Evolutionary conservation across 1,140 invertebrate genomes (phyloP).

Genomic region (Pollicipes pollicipes): DNA sequence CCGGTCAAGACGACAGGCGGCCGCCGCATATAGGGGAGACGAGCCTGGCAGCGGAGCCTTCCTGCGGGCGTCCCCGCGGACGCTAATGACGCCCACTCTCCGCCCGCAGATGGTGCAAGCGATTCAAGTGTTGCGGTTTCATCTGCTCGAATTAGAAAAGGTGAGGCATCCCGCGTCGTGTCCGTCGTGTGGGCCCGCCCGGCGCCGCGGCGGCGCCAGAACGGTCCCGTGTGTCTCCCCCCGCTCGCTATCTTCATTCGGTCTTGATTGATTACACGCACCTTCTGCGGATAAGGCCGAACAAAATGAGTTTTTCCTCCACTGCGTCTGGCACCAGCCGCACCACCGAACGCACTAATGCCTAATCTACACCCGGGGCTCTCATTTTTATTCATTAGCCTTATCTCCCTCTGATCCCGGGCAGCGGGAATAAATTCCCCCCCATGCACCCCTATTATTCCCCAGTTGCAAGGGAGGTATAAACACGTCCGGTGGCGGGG

Average conservation of each 20-base stretch:
- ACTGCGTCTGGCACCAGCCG: neutral
- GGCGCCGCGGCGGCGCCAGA: neutral
- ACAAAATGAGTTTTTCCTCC: neutral
- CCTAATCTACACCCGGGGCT: neutral
- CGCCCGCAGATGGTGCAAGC: slow-evolving; percentile 99
- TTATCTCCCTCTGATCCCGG: neutral
- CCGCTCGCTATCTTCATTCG: neutral
- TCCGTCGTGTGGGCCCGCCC: slow-evolving; percentile 4
- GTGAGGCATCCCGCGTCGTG: slow-evolving; percentile 41
- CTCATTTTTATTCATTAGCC: slow-evolving; percentile 7
- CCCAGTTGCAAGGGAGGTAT: neutral
- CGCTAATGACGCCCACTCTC: slow-evolving; percentile 13
- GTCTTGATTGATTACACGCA: neutral
- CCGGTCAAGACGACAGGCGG: no score
- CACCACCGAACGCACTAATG: neutral
- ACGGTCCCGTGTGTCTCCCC: neutral
- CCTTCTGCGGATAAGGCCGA: neutral
- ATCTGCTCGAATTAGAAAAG: slow-evolving; percentile 99
- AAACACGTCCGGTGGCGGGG: neutral
- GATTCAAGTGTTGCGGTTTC: slow-evolving; percentile 99
- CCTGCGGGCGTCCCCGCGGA: no score
- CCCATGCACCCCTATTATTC: neutral
- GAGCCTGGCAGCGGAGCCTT: no score
- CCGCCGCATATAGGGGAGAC: no score
- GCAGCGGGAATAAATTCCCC: neutral